Conservation (phyloP, 2,797 vertebrate genomes). For the Takifugu ocellatus region DNA sequence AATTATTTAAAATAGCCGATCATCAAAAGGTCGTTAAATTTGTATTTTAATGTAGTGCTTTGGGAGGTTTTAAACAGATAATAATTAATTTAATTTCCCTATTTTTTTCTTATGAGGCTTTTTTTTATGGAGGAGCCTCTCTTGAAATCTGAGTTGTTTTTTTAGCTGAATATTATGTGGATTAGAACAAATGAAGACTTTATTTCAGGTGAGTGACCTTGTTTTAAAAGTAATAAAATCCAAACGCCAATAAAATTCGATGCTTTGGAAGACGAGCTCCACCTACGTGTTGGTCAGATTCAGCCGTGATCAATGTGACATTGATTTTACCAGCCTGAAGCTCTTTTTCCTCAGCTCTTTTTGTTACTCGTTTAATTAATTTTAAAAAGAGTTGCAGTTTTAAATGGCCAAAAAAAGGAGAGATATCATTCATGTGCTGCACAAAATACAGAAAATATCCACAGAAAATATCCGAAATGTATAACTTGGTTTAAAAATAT, state of each 20-base stretch:
- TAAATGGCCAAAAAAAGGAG: too few species aligned
- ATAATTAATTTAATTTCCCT: background rate
- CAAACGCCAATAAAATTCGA: constrained; percentile 70
- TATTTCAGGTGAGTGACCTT: constrained; percentile 6
- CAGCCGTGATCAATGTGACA: background rate
- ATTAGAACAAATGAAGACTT: constrained; percentile 16
- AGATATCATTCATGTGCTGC: too few species aligned
- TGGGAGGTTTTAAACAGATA: background rate
- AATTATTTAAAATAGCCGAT: constrained; percentile 36
- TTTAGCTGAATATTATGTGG: too few species aligned
- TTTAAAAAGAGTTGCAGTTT: too few species aligned
- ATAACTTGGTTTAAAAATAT: too few species aligned
- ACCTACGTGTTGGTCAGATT: too few species aligned
- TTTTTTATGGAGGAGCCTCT: constrained; percentile 1
- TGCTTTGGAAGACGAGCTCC: too few species aligned
- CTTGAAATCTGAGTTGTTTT: background rate
- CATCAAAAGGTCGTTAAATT: constrained; percentile 30
- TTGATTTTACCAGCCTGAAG: too few species aligned
- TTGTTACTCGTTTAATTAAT: too few species aligned
- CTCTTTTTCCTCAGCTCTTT: too few species aligned
- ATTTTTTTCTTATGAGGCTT: background rate
- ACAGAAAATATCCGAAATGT: too few species aligned
- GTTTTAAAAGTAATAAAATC: constrained; percentile 54
- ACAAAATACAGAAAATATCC: too few species aligned
- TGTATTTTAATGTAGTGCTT: background rate